Base-by-base conservation (phyloP, 2,888 invertebrate species). In the Anarsia innoxiella region DNA sequence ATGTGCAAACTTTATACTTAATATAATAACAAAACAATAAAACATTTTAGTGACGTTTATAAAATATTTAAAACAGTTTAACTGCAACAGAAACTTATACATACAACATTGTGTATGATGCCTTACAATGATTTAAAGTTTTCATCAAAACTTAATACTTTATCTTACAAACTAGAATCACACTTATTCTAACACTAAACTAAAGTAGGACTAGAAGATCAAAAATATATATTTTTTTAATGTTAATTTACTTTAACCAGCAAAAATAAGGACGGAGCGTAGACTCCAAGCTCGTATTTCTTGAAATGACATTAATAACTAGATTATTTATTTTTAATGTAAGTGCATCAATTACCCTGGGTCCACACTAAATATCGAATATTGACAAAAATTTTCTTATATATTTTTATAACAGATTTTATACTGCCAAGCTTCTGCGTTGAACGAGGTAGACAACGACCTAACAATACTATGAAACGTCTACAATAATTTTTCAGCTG, bases 121-220 rank as follows among this genome's bases (percentile, higher is more conserved):
- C n/a, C n/a, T n/a, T 14, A 48, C 34, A 54, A 54, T 41, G 39
- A 36, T 37, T 44, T 44, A 46, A 31, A 37, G 16, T 39, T 36
- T 41, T 46, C 51, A 39, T 49, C 30, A 47, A 49, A 52, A 42
- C 51, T 56, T 60, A 60, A 51, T 48, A 52, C 51, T 58, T 56
- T 40, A 46, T 48, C 44, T 37, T 48, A 51, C 46, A 23, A 35
- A 49, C n/a, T 54, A 55, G 33, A 42, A 55, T 55, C 53, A 56
- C 57, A 54, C 56, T 42, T 53, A 57, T 40, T 10, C 46, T 48
- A 53, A 48, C 33, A 46, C 45, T 54, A 51, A 43, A 38, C 46
- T 72, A 68, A 58, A 59, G 53, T 67, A 55, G 61, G 80, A 80
- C 80, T 80, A 80, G 80, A 80, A 72, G 65, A 61, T 67, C 61